Base-by-base conservation (phyloP, 2,797 vertebrate genomes). In the Myiotriccus ornatus region DNA sequence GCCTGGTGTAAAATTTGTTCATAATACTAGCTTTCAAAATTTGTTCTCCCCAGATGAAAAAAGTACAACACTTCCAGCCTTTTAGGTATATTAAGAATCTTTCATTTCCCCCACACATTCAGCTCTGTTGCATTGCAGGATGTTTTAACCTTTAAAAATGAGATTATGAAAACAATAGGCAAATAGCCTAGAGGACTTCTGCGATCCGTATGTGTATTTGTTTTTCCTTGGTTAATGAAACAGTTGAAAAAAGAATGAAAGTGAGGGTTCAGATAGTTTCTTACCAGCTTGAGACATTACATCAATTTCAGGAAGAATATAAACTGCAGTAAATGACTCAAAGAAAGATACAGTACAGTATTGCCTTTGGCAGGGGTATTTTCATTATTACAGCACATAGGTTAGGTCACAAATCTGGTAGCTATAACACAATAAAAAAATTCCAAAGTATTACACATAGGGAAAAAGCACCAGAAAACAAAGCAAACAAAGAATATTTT, bases 111-210 rank as follows among this genome's bases (percentile, higher is more conserved):
- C 10, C 10, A 27, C 43, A 59, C 18, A 34, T 86, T 79, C 49
- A 49, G 10, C 14, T 70, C 63, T 91, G 34, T 63, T 70, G 30
- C 30, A 39, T 12, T 53, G 60, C 23, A 81, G 16, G 13, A 75
- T 84, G 74, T 47, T 78, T 78, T 94, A 71, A 93, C 73, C 46
- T 91, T 79, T 94, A 87, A 84, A 95, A 91, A 67, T 43, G 73
- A 80, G 44, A 91, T 83, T 63, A 19, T 55, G 41, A 76, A 93
- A 71, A 56, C 27, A 82, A 75, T 41, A 80, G 73, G 34, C 39
- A 37, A 63, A 53, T 76, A 89, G 59, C 82, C 77, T 90, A 27
- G 37, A 87, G 81, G 84, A 59, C 24, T 90, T 68, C 20, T 69
- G 23, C 46, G 88, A 86, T 90, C 68, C 41, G 28, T 73, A 47